A percentile compares a stretch with the other conserved stretches of the same genome.
phyloP scores from a whole-genome alignment of 1,140 invertebrate species.

The Planococcus citri region DNA sequence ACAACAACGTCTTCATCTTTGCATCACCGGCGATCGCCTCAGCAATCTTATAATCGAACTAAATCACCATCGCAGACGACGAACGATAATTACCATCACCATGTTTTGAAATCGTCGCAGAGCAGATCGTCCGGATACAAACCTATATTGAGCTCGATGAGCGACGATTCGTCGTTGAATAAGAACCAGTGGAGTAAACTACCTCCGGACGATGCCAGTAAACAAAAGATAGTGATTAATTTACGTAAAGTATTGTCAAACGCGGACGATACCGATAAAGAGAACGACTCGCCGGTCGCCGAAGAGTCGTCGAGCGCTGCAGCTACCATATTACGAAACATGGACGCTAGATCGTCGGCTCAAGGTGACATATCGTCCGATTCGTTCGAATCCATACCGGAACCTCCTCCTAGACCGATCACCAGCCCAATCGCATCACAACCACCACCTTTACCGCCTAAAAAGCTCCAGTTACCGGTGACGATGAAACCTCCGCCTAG shows the following conservation, averaged over 20 bases:
- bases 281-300: conserved; percentile 27
- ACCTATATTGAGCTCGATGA: background rate
- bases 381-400: conserved; percentile 43
- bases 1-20: background rate
- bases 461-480: conserved; percentile 45
- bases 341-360: conserved; percentile 26
- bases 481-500: conserved; percentile 46
- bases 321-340: conserved; percentile 25
- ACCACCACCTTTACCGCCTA: conserved; percentile 72
- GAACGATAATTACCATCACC: background rate
- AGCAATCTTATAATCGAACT: background rate
- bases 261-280: conserved; percentile 24
- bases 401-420: conserved; percentile 55
- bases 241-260: conserved; percentile 7
- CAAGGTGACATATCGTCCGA: background rate
- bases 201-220: background rate
- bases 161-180: background rate
- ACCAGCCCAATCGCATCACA: conserved; percentile 41
- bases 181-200: background rate
- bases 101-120: background rate
- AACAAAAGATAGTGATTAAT: conserved; percentile 11
- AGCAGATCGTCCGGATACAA: background rate
- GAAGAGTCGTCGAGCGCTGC: conserved; percentile 26
- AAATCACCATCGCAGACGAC: background rate
- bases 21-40: background rate